phyloP scores from a whole-genome alignment of 2,888 invertebrate genomes.

The Trissoscelio sp. region DNA sequence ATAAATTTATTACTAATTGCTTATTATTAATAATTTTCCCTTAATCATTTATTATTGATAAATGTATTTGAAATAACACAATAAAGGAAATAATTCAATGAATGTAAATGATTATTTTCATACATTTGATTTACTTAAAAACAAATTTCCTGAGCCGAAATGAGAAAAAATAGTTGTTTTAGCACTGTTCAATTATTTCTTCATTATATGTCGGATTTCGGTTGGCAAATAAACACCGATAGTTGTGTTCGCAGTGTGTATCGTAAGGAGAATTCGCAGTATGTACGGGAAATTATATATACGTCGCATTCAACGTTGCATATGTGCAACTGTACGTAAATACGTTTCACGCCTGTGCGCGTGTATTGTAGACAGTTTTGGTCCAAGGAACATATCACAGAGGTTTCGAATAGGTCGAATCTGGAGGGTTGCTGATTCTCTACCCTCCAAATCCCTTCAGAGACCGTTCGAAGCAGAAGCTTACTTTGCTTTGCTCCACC shows the following conservation, averaged over 20 bases:
- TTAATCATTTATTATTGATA: too few relatives aligned
- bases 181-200: background rate
- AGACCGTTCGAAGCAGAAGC: conserved; percentile 75
- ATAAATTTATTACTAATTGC: too few relatives aligned
- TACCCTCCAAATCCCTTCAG: conserved; percentile 70
- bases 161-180: background rate
- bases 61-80: too few relatives aligned
- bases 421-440: conserved; percentile 76
- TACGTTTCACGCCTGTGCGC: conserved; percentile 67
- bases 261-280: conserved; percentile 44
- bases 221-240: conserved; percentile 29
- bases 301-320: conserved; percentile 47
- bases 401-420: conserved; percentile 77
- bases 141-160: too few relatives aligned
- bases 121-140: too few relatives aligned
- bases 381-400: conserved; percentile 78
- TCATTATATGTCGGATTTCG: conserved; percentile 13
- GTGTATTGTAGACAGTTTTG: conserved; percentile 70
- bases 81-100: too few relatives aligned
- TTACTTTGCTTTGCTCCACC: conserved; percentile 76
- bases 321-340: conserved; percentile 62
- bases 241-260: conserved; percentile 8
- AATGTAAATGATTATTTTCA: too few relatives aligned
- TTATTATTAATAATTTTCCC: too few relatives aligned
- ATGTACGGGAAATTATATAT: conserved; percentile 54